Base-by-base conservation (phyloP, 2,797 vertebrate species). In the Hyperoplus immaculatus region DNA sequence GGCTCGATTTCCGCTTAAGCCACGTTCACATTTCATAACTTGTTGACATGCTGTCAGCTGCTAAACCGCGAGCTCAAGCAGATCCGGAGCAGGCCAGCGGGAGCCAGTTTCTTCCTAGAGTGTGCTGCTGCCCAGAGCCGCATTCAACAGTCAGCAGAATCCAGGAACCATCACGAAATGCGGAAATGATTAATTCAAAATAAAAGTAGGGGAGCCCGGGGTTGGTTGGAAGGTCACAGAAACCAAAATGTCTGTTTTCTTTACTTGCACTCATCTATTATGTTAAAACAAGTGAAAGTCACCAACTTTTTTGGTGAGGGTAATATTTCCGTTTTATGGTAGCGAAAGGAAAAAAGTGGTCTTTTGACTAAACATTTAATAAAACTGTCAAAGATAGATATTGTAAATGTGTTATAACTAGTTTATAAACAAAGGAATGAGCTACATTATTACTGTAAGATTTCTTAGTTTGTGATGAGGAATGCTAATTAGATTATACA, bases 1-100 rank as follows among this genome's bases (percentile, higher is more conserved):
- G 2, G 11, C 1, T 57, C 0, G 0, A 2, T 21, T 36, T 54
- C n/a, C 54, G 1, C 4, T 53, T 1, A 72, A 8, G 18, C 47
- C 69, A 51, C 13, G 55, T 65, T 38, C 0, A 15, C 0, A 16
- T 0, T 15, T 51, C 1, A 12, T 2, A 12, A 11, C 6, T 47
- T 29, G 4, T 43, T 16, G 0, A 1, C 29, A 15, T 5, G n/a
- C 0, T 1, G 0, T 21, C 29, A 29, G 29, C 29, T 29, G 29
- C 29, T 29, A 29, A 3, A 29, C 29, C 29, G 29, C 29, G 29
- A 29, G 3, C 29, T 29, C 29, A 29, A 29, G 29, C 4, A 3
- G 55, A 89, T 84, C 92, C 81, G 77, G 92, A 60, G 47, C 69
- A 75, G 36, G 66, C 83, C 91, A 91, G 93, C 81, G 62, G 89